Percentiles rank a stretch among this genome's conserved stretches.
phyloP scores from a whole-genome alignment of 2,113 vertebrate species.

The Sylvilagus bachmani region DNA sequence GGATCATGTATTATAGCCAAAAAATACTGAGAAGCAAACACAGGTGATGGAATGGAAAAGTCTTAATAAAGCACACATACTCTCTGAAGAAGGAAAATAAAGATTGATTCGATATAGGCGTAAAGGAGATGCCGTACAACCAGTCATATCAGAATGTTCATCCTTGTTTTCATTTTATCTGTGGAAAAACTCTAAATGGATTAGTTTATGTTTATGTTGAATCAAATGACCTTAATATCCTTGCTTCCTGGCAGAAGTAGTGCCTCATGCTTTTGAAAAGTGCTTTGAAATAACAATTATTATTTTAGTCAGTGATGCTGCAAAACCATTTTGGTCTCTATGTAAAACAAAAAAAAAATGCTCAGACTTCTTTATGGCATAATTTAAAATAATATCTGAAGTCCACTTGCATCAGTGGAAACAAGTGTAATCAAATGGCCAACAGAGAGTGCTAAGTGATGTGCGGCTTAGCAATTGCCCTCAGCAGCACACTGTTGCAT shows the following conservation, averaged over 20 bases:
- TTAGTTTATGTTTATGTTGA: background rate
- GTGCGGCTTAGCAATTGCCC: background rate
- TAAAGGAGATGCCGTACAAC: background rate
- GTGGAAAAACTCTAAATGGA: background rate
- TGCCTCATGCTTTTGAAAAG: slow-evolving; percentile 23
- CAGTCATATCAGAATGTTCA: background rate
- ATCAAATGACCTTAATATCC: background rate
- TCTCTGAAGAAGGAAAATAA: background rate
- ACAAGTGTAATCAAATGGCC: background rate
- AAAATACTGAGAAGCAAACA: background rate
- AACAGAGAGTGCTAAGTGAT: background rate
- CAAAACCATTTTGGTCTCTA: slow-evolving; percentile 57
- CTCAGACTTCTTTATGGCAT: slow-evolving; percentile 11
- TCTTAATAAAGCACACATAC: background rate
- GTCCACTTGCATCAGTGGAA: slow-evolving; percentile 7
- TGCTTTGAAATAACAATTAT: slow-evolving; percentile 59
- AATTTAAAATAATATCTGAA: slow-evolving; percentile 52
- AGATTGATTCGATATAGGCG: no score
- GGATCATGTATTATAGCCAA: background rate
- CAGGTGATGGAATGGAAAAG: background rate
- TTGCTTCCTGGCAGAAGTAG: background rate
- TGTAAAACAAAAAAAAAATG: slow-evolving; percentile 44
- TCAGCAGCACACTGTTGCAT: background rate
- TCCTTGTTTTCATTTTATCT: background rate
- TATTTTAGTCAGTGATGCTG: slow-evolving; percentile 62